A percentile compares a stretch with the other conserved stretches of the same genome.
These are phyloP conservation scores for Onychorhynchus coronatus DNA, from an alignment of 2,113 vertebrate genomes.

Conservation along the genomic window DNA sequence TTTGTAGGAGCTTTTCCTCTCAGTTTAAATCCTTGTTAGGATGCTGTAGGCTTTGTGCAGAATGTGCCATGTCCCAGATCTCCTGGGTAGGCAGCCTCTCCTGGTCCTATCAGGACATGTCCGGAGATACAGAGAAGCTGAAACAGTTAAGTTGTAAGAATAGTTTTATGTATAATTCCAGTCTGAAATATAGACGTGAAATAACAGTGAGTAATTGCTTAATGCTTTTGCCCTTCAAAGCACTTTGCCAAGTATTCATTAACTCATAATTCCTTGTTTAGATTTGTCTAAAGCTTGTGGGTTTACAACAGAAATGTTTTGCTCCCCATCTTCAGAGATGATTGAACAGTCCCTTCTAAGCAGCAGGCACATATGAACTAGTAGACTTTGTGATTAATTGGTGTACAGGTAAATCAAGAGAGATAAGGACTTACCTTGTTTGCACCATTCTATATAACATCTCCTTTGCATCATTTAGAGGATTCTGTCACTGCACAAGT, in stretches of 20 bases:
- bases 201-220: not conserved
- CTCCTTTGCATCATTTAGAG: not conserved
- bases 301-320: not conserved
- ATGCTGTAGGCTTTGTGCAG: not conserved
- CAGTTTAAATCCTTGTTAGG: not conserved
- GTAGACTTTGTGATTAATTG: not conserved
- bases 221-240: not conserved
- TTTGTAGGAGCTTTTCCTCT: not conserved
- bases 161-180: not conserved
- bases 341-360: not conserved
- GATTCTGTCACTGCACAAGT: not conserved
- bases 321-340: not conserved
- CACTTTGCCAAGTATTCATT: not conserved
- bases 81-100: not conserved
- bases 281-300: not conserved
- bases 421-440: not conserved
- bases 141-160: not conserved
- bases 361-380: not conserved
- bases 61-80: not conserved
- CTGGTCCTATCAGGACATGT: not conserved
- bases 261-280: not conserved
- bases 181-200: not conserved
- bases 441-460: not conserved
- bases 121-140: not conserved
- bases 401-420: not conserved